Conservation (phyloP, 2,797 vertebrate species). For the Carcharodon carcharias region DNA sequence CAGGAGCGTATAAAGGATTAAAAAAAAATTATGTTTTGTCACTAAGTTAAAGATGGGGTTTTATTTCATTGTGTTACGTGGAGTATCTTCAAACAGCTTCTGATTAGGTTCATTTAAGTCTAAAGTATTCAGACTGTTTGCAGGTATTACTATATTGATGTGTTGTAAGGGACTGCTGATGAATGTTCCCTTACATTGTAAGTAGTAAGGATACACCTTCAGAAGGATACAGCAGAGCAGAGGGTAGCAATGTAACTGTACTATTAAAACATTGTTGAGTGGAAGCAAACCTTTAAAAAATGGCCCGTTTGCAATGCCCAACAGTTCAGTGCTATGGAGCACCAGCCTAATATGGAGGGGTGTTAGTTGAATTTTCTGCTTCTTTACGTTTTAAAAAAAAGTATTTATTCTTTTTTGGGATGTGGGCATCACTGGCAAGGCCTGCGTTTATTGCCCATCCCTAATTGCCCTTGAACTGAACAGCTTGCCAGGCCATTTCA, state of each 20-base stretch:
- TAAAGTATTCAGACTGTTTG: background rate
- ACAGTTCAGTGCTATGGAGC: background rate
- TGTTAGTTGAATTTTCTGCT: background rate
- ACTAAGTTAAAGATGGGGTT: background rate
- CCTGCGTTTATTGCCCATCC: too few relatives aligned
- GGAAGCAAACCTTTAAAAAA: background rate
- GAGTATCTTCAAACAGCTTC: background rate
- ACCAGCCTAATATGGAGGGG: background rate
- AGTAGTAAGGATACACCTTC: background rate
- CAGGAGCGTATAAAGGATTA: background rate
- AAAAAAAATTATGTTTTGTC: too few relatives aligned
- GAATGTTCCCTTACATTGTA: background rate
- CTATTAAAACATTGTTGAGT: background rate
- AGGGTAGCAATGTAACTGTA: background rate
- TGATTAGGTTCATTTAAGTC: background rate
- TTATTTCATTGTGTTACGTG: background rate
- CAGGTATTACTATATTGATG: background rate
- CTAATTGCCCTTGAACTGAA: too few relatives aligned
- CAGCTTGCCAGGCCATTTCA: too few relatives aligned
- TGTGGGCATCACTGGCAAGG: too few relatives aligned
- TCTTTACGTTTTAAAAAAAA: background rate
- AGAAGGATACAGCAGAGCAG: background rate
- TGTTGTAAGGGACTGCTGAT: background rate
- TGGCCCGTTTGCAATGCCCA: background rate
- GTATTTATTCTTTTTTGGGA: too few relatives aligned